phyloP scores from a whole-genome alignment of 1,140 invertebrate genomes.

The Brachionus koreanus region DNA sequence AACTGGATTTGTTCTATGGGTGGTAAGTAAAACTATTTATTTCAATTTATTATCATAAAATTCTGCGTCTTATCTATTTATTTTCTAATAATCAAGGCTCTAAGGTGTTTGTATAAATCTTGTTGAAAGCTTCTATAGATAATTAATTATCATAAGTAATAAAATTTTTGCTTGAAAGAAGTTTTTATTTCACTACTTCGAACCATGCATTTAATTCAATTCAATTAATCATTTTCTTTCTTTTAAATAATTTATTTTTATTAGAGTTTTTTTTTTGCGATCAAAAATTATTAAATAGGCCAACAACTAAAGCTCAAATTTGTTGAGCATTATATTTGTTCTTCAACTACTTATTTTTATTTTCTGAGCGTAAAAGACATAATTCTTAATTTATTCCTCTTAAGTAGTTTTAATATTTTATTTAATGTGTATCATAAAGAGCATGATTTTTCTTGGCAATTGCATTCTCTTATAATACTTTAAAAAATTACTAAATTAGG shows the following conservation, averaged over 20 bases:
- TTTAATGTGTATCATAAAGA: not conserved
- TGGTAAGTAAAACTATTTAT: conserved; percentile 52
- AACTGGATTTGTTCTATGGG: conserved; percentile 74
- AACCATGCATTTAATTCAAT: not conserved
- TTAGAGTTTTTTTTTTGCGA: not conserved
- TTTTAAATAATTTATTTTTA: not conserved
- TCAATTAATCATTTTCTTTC: not conserved
- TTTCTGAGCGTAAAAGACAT: not conserved
- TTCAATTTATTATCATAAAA: not conserved
- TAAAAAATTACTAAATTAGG: too few species aligned
- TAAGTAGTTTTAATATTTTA: not conserved
- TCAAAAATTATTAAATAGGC: not conserved
- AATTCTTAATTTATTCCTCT: not conserved
- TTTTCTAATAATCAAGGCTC: not conserved
- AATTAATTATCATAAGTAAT: not conserved
- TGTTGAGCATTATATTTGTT: not conserved
- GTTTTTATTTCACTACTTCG: not conserved
- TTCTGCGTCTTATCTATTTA: not conserved
- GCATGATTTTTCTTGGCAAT: too few species aligned
- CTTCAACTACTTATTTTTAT: not conserved
- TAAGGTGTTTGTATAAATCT: not conserved
- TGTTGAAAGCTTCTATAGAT: not conserved
- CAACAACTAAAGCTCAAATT: not conserved
- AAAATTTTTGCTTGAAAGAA: not conserved
- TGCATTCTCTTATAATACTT: too few species aligned